These are phyloP conservation scores for Acutogordius australiensis DNA, from an alignment of 2,888 invertebrate species.

Conservation along the genomic window DNA sequence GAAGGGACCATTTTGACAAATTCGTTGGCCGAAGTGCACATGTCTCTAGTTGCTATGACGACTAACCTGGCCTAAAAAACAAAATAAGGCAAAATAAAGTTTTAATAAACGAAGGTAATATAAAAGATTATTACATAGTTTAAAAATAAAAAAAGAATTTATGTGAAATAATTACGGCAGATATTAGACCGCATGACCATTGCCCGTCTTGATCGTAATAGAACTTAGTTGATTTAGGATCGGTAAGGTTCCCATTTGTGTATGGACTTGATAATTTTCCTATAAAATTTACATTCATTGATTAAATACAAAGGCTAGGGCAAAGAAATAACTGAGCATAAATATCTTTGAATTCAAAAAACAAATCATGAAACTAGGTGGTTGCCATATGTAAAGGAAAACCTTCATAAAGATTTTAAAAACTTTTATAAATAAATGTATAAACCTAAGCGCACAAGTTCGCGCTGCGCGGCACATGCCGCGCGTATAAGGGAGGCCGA, in stretches of 20 bases:
- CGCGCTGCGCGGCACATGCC: conserved; percentile 78
- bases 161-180: conserved; percentile 25
- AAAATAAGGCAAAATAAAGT: too few species aligned
- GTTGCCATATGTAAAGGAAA: too few species aligned
- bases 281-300: too few species aligned
- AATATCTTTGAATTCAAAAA: too few species aligned
- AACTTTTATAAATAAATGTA: conserved; percentile 33
- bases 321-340: too few species aligned
- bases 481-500: conserved; percentile 83
- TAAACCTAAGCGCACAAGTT: conserved; percentile 60
- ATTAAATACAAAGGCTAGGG: too few species aligned
- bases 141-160: too few species aligned
- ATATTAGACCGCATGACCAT: conserved; percentile 23
- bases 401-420: neutral
- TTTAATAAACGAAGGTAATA: too few species aligned
- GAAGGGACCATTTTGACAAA: conserved; percentile 34
- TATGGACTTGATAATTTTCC: neutral
- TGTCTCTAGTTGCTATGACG: conserved; percentile 79
- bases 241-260: too few species aligned
- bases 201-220: conserved; percentile 15
- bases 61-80: conserved; percentile 41
- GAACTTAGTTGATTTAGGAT: too few species aligned
- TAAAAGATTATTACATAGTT: too few species aligned
- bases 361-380: too few species aligned
- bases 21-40: conserved; percentile 89